These are phyloP conservation scores for Epinephelus fuscoguttatus DNA, from an alignment of 2,113 vertebrate species.

Conservation along the genomic window DNA sequence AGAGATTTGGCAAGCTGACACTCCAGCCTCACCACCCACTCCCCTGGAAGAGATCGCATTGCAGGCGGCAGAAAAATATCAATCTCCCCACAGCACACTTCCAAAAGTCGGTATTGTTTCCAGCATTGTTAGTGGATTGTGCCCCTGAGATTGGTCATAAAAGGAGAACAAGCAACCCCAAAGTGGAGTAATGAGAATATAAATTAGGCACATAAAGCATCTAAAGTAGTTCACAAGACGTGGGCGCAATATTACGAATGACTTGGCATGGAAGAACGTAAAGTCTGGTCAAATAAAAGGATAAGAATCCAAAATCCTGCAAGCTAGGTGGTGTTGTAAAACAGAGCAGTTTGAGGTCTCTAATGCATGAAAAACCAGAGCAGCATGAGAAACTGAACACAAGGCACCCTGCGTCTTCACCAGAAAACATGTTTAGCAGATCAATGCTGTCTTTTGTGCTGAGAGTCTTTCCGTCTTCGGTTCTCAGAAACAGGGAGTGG, in stretches of 20 bases:
- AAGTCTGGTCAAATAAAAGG: conserved; percentile 11
- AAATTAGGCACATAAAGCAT: conserved; percentile 5
- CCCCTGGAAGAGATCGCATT: conserved; percentile 24
- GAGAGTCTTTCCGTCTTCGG: conserved; percentile 3
- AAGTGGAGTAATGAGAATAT: conserved; percentile 10
- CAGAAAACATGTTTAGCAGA: conserved; percentile 49
- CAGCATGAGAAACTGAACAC: conserved; percentile 25
- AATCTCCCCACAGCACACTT: conserved; percentile 9
- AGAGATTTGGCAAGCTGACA: conserved; percentile 43
- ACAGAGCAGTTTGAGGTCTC: background rate
- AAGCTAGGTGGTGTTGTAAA: conserved; percentile 5
- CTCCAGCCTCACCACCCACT: conserved; percentile 56
- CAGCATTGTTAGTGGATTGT: conserved; percentile 31
- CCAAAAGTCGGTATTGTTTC: conserved; percentile 54
- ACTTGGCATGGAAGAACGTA: conserved; percentile 5
- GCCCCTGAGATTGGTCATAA: conserved; percentile 27
- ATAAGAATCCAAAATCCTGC: background rate
- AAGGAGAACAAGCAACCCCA: background rate
- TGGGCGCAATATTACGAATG: background rate
- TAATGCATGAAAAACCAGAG: conserved; percentile 19
- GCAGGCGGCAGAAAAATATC: conserved; percentile 53
- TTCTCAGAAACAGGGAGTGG: conserved; percentile 49
- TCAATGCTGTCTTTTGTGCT: conserved; percentile 70
- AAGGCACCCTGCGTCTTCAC: conserved; percentile 6
- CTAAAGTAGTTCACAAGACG: conserved; percentile 33